phyloP scores from a whole-genome alignment of 2,888 invertebrate genomes.

The Drosophila helvetica region DNA sequence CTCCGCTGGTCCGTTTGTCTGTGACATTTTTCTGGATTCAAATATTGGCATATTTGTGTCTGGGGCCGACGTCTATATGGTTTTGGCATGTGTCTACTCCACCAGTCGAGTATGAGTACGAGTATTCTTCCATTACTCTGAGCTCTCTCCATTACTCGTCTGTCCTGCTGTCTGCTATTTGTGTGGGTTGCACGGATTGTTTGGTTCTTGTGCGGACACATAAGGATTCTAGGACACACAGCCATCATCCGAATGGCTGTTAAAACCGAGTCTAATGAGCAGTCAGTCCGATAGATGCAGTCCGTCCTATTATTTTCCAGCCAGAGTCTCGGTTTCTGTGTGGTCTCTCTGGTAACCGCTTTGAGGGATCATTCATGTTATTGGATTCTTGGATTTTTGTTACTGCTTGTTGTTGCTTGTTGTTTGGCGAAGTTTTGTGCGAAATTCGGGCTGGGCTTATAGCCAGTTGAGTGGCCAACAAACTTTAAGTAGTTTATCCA shows the following conservation, averaged over 20 bases:
- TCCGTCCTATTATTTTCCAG: background rate
- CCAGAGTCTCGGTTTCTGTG: background rate
- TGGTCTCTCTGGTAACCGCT: background rate
- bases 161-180: conserved; percentile 17
- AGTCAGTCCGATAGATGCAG: background rate
- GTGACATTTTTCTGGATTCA: conserved; percentile 31
- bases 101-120: background rate
- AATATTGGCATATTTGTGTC: conserved; percentile 56
- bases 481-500: conserved; percentile 10
- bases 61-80: conserved; percentile 48
- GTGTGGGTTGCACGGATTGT: background rate
- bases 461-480: conserved; percentile 2
- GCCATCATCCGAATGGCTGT: background rate
- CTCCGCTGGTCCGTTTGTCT: conserved; percentile 8
- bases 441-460: conserved; percentile 9
- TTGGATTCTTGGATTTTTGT: background rate
- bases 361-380: background rate
- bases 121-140: background rate
- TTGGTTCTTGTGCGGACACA: background rate
- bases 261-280: background rate
- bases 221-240: background rate
- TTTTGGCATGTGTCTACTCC: conserved; percentile 38
- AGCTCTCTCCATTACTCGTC: conserved; percentile 3
- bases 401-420: background rate
- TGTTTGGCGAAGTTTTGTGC: conserved; percentile 2